Conservation (phyloP, 2,113 vertebrate genomes). For the Psophia crepitans region DNA sequence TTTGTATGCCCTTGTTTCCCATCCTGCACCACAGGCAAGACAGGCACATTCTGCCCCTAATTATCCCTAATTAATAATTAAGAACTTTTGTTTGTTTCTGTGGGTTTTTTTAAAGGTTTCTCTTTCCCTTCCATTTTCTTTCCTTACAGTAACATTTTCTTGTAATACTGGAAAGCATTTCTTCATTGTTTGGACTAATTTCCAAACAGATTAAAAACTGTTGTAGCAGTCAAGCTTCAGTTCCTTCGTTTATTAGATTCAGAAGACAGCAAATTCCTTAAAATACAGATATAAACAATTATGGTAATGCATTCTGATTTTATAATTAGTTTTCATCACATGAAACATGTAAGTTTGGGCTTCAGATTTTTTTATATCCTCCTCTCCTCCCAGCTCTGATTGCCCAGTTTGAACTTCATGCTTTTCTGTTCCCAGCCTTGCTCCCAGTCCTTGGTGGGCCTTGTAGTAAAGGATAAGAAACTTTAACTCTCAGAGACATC, state of each 20-base stretch:
- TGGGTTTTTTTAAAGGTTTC: neutral
- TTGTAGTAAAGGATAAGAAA: neutral
- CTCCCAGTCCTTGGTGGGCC: neutral
- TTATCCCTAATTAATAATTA: slow-evolving; percentile 28
- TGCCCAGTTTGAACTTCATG: neutral
- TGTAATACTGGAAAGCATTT: slow-evolving; percentile 46
- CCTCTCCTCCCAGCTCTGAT: neutral
- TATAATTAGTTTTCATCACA: slow-evolving; percentile 67
- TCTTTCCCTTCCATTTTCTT: slow-evolving; percentile 37
- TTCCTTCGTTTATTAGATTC: slow-evolving; percentile 75
- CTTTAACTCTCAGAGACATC: neutral
- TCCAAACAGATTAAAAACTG: slow-evolving; percentile 75
- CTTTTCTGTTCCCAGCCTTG: neutral
- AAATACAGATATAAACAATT: slow-evolving; percentile 76
- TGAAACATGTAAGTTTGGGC: slow-evolving; percentile 22
- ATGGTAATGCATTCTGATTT: slow-evolving; percentile 68
- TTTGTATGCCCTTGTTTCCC: neutral
- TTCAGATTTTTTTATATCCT: slow-evolving; percentile 6
- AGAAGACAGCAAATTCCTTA: slow-evolving; percentile 75
- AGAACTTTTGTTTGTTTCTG: neutral
- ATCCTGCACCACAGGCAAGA: neutral
- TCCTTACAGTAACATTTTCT: slow-evolving; percentile 50
- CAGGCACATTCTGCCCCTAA: neutral
- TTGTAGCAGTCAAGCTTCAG: slow-evolving; percentile 74
- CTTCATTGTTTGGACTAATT: slow-evolving; percentile 72